A percentile compares a stretch with the other conserved stretches of the same genome.
Evolutionary conservation across 2,797 vertebrate genomes (phyloP).

Genomic region (Numenius phaeopus): DNA sequence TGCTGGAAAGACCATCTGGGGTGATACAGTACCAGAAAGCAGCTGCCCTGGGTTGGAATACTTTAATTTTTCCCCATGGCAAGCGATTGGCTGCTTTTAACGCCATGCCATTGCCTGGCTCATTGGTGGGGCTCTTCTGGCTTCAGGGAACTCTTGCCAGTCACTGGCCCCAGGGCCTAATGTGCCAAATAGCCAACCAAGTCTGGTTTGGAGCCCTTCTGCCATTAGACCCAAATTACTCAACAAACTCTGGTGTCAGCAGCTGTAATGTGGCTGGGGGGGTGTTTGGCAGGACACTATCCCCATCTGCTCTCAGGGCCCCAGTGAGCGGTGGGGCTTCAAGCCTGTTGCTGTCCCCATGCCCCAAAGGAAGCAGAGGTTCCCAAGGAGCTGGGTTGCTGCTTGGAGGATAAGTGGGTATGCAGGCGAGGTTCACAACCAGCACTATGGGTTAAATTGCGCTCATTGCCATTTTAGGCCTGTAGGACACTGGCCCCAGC

Average conservation of each 20-base stretch:
- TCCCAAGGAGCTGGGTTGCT: not conserved
- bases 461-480: not conserved
- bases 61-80: not conserved
- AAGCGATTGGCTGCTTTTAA: not conserved
- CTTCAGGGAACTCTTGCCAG: not conserved
- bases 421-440: not conserved
- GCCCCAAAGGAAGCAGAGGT: not conserved
- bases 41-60: not conserved
- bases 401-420: rapidly evolving
- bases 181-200: not conserved
- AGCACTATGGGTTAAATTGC: not conserved
- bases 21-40: not conserved
- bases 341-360: not conserved
- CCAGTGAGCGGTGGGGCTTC: rapidly evolving
- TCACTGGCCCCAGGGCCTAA: not conserved
- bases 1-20: not conserved
- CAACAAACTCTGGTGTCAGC: rapidly evolving
- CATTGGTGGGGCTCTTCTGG: rapidly evolving
- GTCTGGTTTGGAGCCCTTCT: not conserved
- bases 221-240: not conserved
- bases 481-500: rapidly evolving
- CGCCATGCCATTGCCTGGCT: rapidly evolving
- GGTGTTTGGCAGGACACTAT: not conserved
- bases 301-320: not conserved
- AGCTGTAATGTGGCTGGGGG: not conserved